Base-by-base conservation (phyloP, 2,888 invertebrate species). In the Agrilus mali region DNA sequence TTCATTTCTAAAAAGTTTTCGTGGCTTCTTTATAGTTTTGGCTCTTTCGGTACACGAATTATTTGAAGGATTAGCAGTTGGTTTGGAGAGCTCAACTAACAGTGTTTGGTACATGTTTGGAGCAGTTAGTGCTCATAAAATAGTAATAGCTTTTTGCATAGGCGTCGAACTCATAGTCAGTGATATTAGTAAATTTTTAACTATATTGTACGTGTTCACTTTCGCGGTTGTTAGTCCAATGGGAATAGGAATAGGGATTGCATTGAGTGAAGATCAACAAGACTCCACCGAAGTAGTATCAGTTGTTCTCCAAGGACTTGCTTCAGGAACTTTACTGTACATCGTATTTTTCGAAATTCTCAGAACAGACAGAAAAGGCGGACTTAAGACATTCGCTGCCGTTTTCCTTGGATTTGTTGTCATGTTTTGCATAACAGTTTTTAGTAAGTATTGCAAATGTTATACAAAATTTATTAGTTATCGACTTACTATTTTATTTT, bases 261-360 rank as follows among this genome's bases (percentile, higher is more conserved):
- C 75, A 2, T 65, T 85, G 34, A 78, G 77, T 17, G 77, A 76
- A 36, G 73, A 72, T 2, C 66, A 71, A 39, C 72, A 73, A 1
- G 72, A 74, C 0, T 68, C 76, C 0, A 75, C 77, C 2, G 77
- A 74, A 15, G 68, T 82, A 7, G 69, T 75, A 13, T 79, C 81
- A 1, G 79, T 80, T 35, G 70, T 82, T 10, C 65, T 78, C 12
- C 86, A 94, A 70, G 93, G 92, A 3, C 67, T 95, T 45, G 94
- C 95, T 0, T 82, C 87, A 37, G 96, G 95, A 12, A 95, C 95
- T 0, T 76, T 96, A 36, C 69, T 96, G 4, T 96, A 94, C 68
- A 90, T 96, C 13, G 92, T 94, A n/a, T 94, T 94, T 71, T 94
- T 95, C 65, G 95, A 96, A 69, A 86, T 95, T 42, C 74, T 95